Evolutionary conservation across 2,113 vertebrate species (phyloP).

Genomic region (Hippocampus zosterae): DNA sequence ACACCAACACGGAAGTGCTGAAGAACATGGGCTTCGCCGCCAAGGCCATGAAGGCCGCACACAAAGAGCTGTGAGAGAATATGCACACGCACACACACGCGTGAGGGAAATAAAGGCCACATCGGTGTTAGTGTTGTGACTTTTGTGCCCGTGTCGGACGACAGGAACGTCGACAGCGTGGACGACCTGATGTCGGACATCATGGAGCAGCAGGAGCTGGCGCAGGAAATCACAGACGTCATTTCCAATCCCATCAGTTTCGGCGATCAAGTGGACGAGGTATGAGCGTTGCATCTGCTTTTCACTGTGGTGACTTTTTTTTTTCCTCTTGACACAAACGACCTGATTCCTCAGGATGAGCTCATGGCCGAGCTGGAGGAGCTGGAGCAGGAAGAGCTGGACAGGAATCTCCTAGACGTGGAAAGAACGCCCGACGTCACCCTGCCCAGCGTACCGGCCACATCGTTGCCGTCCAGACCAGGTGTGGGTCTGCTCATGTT

Average conservation of each 20-base stretch:
- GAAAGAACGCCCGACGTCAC: conserved; percentile 82
- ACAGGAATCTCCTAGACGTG: conserved; percentile 90
- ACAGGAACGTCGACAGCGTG: conserved; percentile 95
- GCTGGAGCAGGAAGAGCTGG: conserved; percentile 94
- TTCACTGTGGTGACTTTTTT: no score
- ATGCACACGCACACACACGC: neutral
- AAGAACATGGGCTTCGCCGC: conserved; percentile 96
- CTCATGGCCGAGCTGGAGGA: conserved; percentile 95
- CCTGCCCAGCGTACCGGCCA: conserved; percentile 89
- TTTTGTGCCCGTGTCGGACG: neutral
- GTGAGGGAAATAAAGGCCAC: no score
- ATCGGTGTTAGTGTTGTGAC: no score
- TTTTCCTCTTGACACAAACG: neutral
- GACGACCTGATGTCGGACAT: conserved; percentile 97
- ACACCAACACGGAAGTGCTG: conserved; percentile 96
- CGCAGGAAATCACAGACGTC: conserved; percentile 94
- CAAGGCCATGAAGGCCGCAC: conserved; percentile 92
- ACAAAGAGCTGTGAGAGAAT: conserved; percentile 87
- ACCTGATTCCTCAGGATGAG: conserved; percentile 77
- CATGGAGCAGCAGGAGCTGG: conserved; percentile 94
- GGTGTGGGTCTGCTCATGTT: conserved; percentile 17
- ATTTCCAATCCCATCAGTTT: conserved; percentile 93
- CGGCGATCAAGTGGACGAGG: conserved; percentile 91
- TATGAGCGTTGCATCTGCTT: conserved; percentile 47
- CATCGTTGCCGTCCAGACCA: conserved; percentile 85